Conservation (phyloP, 2,888 invertebrate species). For the Iphiclides podalirius region DNA sequence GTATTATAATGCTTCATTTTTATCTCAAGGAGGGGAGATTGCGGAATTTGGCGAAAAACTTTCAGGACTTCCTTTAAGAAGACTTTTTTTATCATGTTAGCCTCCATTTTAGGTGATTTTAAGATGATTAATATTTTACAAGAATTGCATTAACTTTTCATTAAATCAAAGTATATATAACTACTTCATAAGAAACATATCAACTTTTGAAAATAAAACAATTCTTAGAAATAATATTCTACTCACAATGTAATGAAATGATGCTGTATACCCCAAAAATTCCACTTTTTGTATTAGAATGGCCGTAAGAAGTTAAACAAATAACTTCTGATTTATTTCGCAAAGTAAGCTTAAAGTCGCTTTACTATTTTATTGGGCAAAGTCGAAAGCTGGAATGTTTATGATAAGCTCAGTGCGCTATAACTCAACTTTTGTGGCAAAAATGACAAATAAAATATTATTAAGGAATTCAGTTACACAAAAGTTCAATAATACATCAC, state of each 20-base stretch:
- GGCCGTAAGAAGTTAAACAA: too few species aligned
- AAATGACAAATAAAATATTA: slow-evolving; percentile 61
- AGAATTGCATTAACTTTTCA: background rate
- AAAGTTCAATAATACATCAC: too few species aligned
- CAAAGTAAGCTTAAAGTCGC: background rate
- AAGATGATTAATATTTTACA: background rate
- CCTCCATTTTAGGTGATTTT: background rate
- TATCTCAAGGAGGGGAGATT: background rate
- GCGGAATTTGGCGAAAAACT: background rate
- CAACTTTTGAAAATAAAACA: too few species aligned
- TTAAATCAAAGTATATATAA: too few species aligned
- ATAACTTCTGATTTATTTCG: background rate
- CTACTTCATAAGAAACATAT: too few species aligned
- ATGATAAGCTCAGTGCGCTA: slow-evolving; percentile 53
- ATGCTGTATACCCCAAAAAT: too few species aligned
- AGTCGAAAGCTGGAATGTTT: slow-evolving; percentile 53
- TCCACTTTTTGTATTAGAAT: too few species aligned
- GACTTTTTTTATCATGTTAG: background rate
- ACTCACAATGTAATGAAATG: too few species aligned
- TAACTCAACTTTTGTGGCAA: slow-evolving; percentile 65
- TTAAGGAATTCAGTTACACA: slow-evolving; percentile 23
- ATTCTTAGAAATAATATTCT: too few species aligned
- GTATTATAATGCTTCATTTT: slow-evolving; percentile 12
- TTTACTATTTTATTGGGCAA: slow-evolving; percentile 54
- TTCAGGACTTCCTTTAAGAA: background rate